These are phyloP conservation scores for Aspidoscelis tigris DNA, from an alignment of 2,113 vertebrate species.

Conservation along the genomic window DNA sequence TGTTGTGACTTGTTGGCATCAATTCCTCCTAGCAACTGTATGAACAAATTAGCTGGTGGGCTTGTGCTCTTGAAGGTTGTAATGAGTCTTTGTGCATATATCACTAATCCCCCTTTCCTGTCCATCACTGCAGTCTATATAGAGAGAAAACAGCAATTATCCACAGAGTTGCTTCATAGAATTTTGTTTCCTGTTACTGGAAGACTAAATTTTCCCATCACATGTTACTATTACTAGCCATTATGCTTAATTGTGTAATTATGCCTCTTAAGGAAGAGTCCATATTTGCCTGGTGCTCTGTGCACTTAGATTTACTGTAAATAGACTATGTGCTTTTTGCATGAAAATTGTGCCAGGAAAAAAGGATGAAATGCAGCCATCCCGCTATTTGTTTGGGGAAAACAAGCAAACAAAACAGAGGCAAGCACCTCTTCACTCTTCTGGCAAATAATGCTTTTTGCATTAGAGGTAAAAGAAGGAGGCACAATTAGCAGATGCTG, in stretches of 20 bases:
- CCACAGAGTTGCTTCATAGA: conserved; percentile 39
- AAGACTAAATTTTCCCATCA: conserved; percentile 37
- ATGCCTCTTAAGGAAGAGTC: conserved; percentile 38
- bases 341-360: background rate
- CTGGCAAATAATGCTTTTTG: conserved; percentile 31
- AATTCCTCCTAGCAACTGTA: conserved; percentile 32
- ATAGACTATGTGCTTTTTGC: conserved; percentile 3
- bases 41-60: conserved; percentile 39
- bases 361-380: conserved; percentile 29
- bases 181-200: conserved; percentile 48
- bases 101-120: conserved; percentile 7
- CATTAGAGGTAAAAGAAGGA: conserved; percentile 45
- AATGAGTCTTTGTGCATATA: background rate
- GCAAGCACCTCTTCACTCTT: conserved; percentile 10
- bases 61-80: conserved; percentile 14
- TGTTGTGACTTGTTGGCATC: conserved; percentile 26
- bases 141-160: conserved; percentile 51
- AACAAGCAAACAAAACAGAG: conserved; percentile 23
- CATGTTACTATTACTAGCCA: conserved; percentile 29
- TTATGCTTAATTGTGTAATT: conserved; percentile 63
- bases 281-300: background rate
- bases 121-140: conserved; percentile 34
- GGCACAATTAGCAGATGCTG: conserved; percentile 15
- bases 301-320: conserved; percentile 35
- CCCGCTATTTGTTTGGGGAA: background rate